phyloP scores from a whole-genome alignment of 1,140 invertebrate genomes.

The Drosophila bifasciata region DNA sequence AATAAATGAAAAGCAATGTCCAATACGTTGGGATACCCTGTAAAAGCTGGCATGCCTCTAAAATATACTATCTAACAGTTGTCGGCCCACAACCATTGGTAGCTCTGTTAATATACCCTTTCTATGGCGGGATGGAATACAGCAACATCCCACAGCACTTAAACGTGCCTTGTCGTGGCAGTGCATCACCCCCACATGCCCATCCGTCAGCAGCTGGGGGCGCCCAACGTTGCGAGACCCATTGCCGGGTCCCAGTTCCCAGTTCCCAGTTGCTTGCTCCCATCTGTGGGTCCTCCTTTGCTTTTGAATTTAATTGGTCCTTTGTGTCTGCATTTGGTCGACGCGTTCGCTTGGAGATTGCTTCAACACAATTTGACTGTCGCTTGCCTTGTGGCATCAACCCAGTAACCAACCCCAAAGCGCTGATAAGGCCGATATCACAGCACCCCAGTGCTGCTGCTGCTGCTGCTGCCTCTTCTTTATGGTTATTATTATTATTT shows the following conservation, averaged over 20 bases:
- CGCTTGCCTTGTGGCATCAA: slow-evolving; percentile 24
- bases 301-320: slow-evolving; percentile 81
- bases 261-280: slow-evolving; percentile 28
- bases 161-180: slow-evolving; percentile 36
- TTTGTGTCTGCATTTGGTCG: slow-evolving; percentile 71
- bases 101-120: slow-evolving; percentile 29
- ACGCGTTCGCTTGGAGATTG: slow-evolving; percentile 39
- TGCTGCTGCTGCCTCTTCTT: slow-evolving; percentile 36
- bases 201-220: slow-evolving; percentile 21
- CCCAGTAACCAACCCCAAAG: slow-evolving; percentile 20
- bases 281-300: slow-evolving; percentile 41
- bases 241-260: slow-evolving; percentile 10
- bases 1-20: background rate
- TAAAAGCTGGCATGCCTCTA: no score
- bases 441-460: slow-evolving; percentile 16
- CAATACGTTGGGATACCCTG: slow-evolving; percentile 8
- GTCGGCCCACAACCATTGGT: background rate
- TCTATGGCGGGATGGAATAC: slow-evolving; percentile 10
- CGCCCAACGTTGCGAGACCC: slow-evolving; percentile 34
- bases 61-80: no score
- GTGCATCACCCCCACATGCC: slow-evolving; percentile 20
- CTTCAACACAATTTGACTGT: slow-evolving; percentile 48
- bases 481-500: slow-evolving; percentile 83
- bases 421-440: slow-evolving; percentile 54
- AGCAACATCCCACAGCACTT: slow-evolving; percentile 38